Conservation (phyloP, 2,888 invertebrate species). For the Acleris cristana region DNA sequence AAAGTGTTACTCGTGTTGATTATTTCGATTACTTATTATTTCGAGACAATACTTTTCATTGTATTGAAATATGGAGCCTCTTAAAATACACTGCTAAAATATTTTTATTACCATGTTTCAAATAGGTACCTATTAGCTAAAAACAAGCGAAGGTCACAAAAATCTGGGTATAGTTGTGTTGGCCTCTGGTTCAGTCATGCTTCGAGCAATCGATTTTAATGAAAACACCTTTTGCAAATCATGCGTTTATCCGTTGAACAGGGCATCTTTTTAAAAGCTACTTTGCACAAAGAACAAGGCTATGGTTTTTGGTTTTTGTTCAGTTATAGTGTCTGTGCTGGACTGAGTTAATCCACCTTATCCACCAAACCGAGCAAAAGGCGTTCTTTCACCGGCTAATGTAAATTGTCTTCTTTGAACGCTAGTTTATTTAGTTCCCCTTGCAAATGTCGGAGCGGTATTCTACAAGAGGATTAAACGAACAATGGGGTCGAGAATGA, state of each 20-base stretch:
- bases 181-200: slow-evolving; percentile 47
- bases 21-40: too few relatives aligned
- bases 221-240: slow-evolving; percentile 62
- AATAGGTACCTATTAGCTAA: too few relatives aligned
- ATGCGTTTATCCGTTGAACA: slow-evolving; percentile 50
- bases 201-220: slow-evolving; percentile 63
- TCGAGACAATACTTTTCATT: too few relatives aligned
- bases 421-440: slow-evolving; percentile 11
- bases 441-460: slow-evolving; percentile 1
- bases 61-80: too few relatives aligned
- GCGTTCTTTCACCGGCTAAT: slow-evolving; percentile 16
- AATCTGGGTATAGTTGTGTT: slow-evolving; percentile 43
- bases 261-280: slow-evolving; percentile 38
- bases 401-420: slow-evolving; percentile 31
- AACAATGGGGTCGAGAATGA: neutral
- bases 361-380: neutral
- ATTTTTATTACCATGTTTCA: too few relatives aligned
- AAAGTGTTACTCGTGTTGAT: too few relatives aligned
- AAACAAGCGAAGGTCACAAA: neutral
- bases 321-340: too few relatives aligned
- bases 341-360: too few relatives aligned
- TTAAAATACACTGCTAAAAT: too few relatives aligned
- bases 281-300: slow-evolving; percentile 19
- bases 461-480: neutral
- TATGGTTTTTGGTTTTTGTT: slow-evolving; percentile 1